These are phyloP conservation scores for Diaperis boleti DNA, from an alignment of 2,888 invertebrate genomes.

Conservation along the genomic window DNA sequence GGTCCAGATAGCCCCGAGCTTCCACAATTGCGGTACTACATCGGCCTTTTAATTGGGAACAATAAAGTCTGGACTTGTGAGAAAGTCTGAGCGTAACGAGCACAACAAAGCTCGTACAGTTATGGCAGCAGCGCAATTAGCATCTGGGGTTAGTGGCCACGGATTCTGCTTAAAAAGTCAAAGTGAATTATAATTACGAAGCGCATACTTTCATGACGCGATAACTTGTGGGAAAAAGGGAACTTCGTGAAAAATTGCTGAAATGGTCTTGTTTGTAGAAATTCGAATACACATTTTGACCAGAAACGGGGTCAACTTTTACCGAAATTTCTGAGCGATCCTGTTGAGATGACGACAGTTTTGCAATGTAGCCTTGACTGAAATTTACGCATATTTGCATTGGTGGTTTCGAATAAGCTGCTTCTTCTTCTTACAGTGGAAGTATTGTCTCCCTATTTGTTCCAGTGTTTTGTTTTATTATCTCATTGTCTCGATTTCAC, in stretches of 20 bases:
- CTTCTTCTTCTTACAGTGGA: no score
- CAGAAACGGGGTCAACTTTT: neutral
- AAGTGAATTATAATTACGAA: conserved; percentile 21
- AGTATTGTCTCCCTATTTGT: neutral
- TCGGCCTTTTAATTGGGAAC: conserved; percentile 7
- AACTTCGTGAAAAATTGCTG: neutral
- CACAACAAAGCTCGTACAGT: conserved; percentile 11
- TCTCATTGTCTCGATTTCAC: no score
- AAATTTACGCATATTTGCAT: neutral
- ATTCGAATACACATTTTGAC: neutral
- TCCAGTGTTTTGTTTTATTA: no score
- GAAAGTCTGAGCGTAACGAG: conserved; percentile 21
- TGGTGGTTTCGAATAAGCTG: neutral
- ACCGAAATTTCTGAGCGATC: no score
- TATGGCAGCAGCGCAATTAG: conserved; percentile 15
- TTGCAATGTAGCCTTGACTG: conserved; percentile 2
- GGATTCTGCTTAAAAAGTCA: neutral
- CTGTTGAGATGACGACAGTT: neutral
- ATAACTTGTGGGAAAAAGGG: conserved; percentile 21
- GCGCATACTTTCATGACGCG: conserved; percentile 12
- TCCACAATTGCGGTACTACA: conserved; percentile 5
- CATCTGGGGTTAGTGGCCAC: conserved; percentile 24
- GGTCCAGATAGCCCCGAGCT: neutral
- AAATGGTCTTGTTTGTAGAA: neutral
- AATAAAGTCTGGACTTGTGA: conserved; percentile 21